Evolutionary conservation across 2,888 invertebrate species (phyloP).

Genomic region (Dryobota labecula): DNA sequence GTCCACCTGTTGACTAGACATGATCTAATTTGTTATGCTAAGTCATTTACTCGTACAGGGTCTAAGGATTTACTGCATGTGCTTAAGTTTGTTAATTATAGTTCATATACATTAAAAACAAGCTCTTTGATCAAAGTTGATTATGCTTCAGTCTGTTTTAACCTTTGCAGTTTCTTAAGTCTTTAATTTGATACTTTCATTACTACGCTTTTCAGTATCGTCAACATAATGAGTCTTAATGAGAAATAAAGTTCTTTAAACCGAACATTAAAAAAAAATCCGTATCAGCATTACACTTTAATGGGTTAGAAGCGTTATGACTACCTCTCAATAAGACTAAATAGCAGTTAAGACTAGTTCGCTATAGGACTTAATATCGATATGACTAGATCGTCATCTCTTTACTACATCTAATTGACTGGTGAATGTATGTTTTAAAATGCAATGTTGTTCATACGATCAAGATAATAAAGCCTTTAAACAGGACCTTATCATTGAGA

Average conservation of each 20-base stretch:
- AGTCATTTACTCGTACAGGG: constrained; percentile 36
- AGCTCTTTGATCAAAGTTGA: constrained; percentile 11
- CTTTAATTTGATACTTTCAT: constrained; percentile 2
- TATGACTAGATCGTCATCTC: too few species aligned
- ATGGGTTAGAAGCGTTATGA: too few species aligned
- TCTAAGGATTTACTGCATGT: constrained; percentile 37
- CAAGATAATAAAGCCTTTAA: constrained; percentile 48
- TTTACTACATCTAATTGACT: constrained; percentile 13
- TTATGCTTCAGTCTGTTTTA: neutral
- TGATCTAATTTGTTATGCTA: constrained; percentile 51
- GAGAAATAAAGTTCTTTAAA: too few species aligned
- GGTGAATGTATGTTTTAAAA: constrained; percentile 28
- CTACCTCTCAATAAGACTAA: too few species aligned
- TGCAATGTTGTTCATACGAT: constrained; percentile 43
- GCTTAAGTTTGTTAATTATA: constrained; percentile 16
- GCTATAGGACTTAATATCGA: too few species aligned
- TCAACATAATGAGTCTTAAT: too few species aligned
- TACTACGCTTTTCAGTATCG: constrained; percentile 4
- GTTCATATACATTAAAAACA: constrained; percentile 9
- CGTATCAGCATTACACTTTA: too few species aligned
- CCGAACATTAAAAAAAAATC: too few species aligned
- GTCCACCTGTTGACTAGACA: constrained; percentile 45
- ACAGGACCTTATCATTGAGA: constrained; percentile 54
- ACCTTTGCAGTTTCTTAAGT: constrained; percentile 1
- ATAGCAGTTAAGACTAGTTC: too few species aligned